phyloP scores from a whole-genome alignment of 1,140 invertebrate genomes.

The Bombus fervidus region DNA sequence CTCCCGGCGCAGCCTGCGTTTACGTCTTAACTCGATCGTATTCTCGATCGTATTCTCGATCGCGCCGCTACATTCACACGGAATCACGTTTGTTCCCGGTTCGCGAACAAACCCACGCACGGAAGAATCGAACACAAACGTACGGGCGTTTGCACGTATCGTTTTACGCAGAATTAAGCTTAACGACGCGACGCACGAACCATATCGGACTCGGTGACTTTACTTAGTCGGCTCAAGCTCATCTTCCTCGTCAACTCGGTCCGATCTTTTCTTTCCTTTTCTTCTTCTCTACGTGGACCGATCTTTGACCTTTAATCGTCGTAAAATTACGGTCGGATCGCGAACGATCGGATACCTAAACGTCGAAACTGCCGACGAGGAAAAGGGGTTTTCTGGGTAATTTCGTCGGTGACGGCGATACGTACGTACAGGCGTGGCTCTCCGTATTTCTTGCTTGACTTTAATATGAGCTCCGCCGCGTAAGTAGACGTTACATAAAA shows the following conservation, averaged over 20 bases:
- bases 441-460: slow-evolving; percentile 77
- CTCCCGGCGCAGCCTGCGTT: neutral
- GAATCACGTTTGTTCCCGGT: neutral
- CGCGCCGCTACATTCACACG: slow-evolving; percentile 37
- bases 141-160: neutral
- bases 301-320: neutral
- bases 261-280: neutral
- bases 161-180: neutral
- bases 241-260: neutral
- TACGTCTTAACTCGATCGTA: slow-evolving; percentile 32
- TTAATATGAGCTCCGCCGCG: slow-evolving; percentile 77
- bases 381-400: neutral
- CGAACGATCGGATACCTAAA: neutral
- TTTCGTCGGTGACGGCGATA: slow-evolving; percentile 20
- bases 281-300: no score
- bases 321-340: neutral
- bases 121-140: neutral
- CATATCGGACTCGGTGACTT: neutral
- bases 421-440: slow-evolving; percentile 17
- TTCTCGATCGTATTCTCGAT: neutral
- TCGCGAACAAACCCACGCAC: neutral
- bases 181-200: neutral
- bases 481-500: slow-evolving; percentile 78
- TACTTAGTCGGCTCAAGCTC: neutral
- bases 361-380: neutral